Percentiles rank a stretch among this genome's conserved stretches.
These are phyloP conservation scores for Ectobius pallidus DNA, from an alignment of 2,888 invertebrate species.

Conservation along the genomic window DNA sequence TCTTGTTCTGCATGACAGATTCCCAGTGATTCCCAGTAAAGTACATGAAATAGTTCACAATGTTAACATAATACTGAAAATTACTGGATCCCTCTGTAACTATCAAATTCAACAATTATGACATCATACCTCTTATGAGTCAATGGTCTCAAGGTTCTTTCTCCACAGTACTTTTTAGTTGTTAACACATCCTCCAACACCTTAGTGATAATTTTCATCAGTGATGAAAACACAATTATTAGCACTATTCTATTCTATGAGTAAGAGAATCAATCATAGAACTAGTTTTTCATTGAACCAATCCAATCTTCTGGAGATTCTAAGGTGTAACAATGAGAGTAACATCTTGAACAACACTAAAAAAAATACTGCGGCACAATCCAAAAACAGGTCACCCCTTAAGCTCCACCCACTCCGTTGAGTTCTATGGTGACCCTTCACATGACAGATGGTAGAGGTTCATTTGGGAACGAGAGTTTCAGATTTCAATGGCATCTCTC, in stretches of 20 bases:
- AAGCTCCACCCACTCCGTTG: too few species aligned
- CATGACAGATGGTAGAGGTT: too few species aligned
- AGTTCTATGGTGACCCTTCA: too few species aligned
- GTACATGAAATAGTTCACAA: slow-evolving; percentile 46
- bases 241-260: neutral
- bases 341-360: neutral
- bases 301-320: neutral
- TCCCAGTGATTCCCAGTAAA: slow-evolving; percentile 47
- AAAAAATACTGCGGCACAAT: neutral
- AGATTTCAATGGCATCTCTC: too few species aligned
- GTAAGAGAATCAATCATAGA: neutral
- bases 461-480: too few species aligned
- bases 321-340: neutral
- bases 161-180: neutral
- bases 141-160: neutral
- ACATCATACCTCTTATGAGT: neutral
- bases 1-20: slow-evolving; percentile 49
- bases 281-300: neutral
- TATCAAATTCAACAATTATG: neutral
- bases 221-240: neutral
- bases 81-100: neutral
- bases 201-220: neutral
- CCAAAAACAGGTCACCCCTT: too few species aligned
- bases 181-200: neutral
- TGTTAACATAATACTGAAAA: slow-evolving; percentile 38